phyloP scores from a whole-genome alignment of 2,797 vertebrate species.

The Melanotaenia boesemani region DNA sequence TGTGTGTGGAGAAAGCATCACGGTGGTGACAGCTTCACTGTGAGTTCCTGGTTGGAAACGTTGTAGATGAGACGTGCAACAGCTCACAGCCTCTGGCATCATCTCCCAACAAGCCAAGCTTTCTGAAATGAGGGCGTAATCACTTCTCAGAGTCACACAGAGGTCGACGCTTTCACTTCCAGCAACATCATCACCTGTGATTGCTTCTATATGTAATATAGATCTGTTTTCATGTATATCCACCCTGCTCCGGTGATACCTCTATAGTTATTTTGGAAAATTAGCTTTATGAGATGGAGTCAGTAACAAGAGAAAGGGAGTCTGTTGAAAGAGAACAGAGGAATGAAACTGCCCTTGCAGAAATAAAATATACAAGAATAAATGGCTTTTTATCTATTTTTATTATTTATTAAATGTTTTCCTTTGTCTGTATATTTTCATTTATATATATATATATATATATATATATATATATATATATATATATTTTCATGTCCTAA shows the following conservation, averaged over 20 bases:
- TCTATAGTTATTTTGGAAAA: neutral
- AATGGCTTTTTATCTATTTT: no score
- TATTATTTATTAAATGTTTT: no score
- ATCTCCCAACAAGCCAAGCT: constrained; percentile 51
- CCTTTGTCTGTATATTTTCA: no score
- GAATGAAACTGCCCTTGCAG: no score
- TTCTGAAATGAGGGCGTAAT: constrained; percentile 66
- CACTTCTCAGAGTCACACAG: constrained; percentile 59
- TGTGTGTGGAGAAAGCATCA: constrained; percentile 44
- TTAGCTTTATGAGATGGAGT: neutral
- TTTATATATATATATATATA: no score
- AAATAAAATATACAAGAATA: no score
- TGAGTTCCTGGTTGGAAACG: constrained; percentile 58
- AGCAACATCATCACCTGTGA: neutral
- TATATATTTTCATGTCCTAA: no score
- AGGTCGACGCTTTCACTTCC: constrained; percentile 59
- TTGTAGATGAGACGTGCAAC: constrained; percentile 26
- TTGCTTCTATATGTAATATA: neutral
- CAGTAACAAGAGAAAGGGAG: no score
- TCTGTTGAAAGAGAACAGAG: no score
- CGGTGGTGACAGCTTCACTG: constrained; percentile 54
- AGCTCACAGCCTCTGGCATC: constrained; percentile 66
- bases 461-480: no score
- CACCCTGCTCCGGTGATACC: neutral
- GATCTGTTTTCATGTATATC: neutral